Evolutionary conservation across 92 coral and sea anemone species (phyloP), one percentile per base, ranked within the genome.

Genomic region (Metridium senile): DNA sequence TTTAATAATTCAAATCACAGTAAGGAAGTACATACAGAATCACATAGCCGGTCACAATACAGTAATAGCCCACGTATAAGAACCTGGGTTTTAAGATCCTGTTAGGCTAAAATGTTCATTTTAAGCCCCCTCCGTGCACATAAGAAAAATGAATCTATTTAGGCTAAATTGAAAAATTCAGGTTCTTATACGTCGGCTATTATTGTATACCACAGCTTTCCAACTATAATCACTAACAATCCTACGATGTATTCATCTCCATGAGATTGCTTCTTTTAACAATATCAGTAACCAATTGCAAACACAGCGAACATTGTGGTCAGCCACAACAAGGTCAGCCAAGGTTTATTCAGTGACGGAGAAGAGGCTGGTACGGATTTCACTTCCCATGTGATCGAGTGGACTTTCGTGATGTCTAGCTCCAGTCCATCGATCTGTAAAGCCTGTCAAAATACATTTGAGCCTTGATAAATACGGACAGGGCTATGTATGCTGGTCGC

Each of bases 391-490:
- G 74, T 43, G 26, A 84, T 27, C 30, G 7, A n/a, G 64, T 84
- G 88, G 17, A 17, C 64, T 3, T 72, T 56, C 51, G 69, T 84
- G 70, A 84, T 28, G 81, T 26, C 62, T 0, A 84, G 70, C 8
- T 84, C 56, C 8, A 84, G 84, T 51, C 51, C 88, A 19, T 63
- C 35, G 64, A 84, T 84, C 49, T 62, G 70, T 68, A 84, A 71
- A 28, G 63, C 80, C 88, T 84, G 62, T 19, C 19, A 21, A 4
- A 30, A 66, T 20, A 64, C 34, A 32, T 30, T 33, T 26, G 11
- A 53, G 2, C 22, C 2, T 61, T 9, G 52, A 67, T 26, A 22
- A 22, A 23, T 7, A 54, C 29, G 29, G 2, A 22, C 30, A 61
- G 30, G 32, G 23, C 66, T 54, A 10, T 27, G 22, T 2, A 22